Conservation (phyloP, 2,797 vertebrate genomes). For the Trematomus bernacchii region DNA sequence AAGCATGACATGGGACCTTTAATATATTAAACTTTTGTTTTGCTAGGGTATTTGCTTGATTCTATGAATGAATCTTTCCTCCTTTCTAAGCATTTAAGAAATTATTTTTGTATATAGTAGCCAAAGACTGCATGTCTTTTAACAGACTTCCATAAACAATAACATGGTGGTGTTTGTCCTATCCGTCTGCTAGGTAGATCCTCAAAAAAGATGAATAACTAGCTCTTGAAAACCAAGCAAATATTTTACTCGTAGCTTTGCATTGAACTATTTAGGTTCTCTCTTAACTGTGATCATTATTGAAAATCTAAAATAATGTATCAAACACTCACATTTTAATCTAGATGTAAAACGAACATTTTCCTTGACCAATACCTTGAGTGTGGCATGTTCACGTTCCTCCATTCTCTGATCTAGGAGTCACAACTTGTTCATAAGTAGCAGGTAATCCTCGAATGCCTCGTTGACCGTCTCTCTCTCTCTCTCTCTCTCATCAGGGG, state of each 20-base stretch:
- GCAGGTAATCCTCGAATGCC: conserved; percentile 24
- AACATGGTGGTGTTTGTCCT: no score
- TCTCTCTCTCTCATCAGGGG: conserved; percentile 81
- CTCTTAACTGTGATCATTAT: conserved; percentile 2
- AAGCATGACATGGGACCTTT: no score
- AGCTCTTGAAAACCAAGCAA: background rate
- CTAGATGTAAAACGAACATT: background rate
- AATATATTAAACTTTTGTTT: no score
- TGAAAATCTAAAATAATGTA: background rate
- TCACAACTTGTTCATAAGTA: conserved; percentile 27
- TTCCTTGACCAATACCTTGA: conserved; percentile 9
- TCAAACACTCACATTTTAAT: conserved; percentile 19
- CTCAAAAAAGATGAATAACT: no score
- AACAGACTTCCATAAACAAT: no score
- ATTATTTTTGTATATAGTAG: no score
- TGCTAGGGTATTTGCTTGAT: no score
- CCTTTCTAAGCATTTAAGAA: no score
- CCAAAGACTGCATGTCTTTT: no score
- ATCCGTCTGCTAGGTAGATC: no score
- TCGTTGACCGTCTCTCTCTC: conserved; percentile 23
- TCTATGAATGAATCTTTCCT: no score
- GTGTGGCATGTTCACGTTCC: background rate
- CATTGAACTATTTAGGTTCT: background rate
- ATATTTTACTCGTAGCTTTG: background rate
- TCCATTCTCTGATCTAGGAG: conserved; percentile 8